Evolutionary conservation across 1,140 invertebrate species (phyloP).

Genomic region (Conus ventricosus): DNA sequence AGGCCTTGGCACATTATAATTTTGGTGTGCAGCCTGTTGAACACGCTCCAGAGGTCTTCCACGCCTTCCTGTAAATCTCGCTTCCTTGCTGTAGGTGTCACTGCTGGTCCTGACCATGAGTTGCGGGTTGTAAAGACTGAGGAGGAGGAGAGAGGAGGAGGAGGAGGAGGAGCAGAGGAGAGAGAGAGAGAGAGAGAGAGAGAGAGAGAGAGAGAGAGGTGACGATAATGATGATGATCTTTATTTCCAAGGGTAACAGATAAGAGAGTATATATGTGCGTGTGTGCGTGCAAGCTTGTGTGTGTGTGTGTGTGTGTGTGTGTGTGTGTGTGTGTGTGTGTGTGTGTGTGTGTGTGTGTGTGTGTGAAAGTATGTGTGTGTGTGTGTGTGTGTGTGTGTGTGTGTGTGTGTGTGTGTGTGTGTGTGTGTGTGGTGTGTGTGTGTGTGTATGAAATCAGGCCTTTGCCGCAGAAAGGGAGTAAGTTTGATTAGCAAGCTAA

Average conservation of each 20-base stretch:
- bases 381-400: not conserved
- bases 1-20: too few species aligned
- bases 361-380: not conserved
- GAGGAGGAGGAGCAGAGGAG: not conserved
- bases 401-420: not conserved
- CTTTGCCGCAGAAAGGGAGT: not conserved
- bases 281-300: too few species aligned
- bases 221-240: not conserved
- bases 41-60: too few species aligned
- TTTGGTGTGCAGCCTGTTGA: too few species aligned
- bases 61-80: too few species aligned
- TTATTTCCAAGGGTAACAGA: too few species aligned
- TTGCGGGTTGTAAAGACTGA: not conserved
- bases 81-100: too few species aligned
- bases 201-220: not conserved
- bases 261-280: not conserved
- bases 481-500: not conserved
- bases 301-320: too few species aligned
- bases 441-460: not conserved
- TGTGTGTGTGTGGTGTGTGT: not conserved
- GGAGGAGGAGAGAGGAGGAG: not conserved
- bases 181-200: constrained; percentile 6
- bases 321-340: too few species aligned
- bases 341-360: too few species aligned
- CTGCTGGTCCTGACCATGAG: too few species aligned